Evolutionary conservation across 2,113 vertebrate genomes (phyloP).

Genomic region (Mionectes macconnelli): DNA sequence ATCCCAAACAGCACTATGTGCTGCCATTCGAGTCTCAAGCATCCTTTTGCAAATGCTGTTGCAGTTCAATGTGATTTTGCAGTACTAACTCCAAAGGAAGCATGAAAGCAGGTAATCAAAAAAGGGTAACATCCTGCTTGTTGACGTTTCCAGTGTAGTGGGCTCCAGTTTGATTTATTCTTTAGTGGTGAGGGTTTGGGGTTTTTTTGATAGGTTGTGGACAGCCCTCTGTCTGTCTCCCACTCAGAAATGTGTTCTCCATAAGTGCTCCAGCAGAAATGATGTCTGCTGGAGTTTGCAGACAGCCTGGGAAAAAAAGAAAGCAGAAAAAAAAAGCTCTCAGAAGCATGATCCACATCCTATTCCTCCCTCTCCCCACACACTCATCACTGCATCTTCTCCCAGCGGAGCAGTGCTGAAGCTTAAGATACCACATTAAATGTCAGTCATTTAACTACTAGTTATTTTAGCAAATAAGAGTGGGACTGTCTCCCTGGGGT

Average conservation of each 20-base stretch:
- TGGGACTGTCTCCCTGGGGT: constrained; percentile 52
- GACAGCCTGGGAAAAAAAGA: neutral
- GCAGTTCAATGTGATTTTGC: neutral
- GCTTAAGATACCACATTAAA: constrained; percentile 17
- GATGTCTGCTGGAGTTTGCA: constrained; percentile 1
- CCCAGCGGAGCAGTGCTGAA: constrained; percentile 11
- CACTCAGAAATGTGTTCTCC: neutral
- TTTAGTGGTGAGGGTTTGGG: neutral
- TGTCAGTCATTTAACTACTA: constrained; percentile 48
- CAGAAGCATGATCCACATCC: constrained; percentile 29
- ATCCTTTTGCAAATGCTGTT: neutral
- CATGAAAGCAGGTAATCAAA: neutral
- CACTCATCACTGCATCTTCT: constrained; percentile 10
- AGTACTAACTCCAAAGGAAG: neutral
- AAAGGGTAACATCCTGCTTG: neutral
- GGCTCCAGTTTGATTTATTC: neutral
- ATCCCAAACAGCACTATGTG: neutral
- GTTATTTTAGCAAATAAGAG: constrained; percentile 62
- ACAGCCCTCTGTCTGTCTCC: neutral
- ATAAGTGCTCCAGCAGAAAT: neutral
- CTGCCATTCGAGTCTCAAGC: neutral
- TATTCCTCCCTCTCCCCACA: constrained; percentile 53
- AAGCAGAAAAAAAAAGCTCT: neutral
- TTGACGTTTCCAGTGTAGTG: neutral
- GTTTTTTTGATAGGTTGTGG: neutral